A percentile compares a stretch with the other conserved stretches of the same genome.
These are phyloP conservation scores for Alca torda DNA, from an alignment of 2,797 vertebrate species.

Conservation along the genomic window DNA sequence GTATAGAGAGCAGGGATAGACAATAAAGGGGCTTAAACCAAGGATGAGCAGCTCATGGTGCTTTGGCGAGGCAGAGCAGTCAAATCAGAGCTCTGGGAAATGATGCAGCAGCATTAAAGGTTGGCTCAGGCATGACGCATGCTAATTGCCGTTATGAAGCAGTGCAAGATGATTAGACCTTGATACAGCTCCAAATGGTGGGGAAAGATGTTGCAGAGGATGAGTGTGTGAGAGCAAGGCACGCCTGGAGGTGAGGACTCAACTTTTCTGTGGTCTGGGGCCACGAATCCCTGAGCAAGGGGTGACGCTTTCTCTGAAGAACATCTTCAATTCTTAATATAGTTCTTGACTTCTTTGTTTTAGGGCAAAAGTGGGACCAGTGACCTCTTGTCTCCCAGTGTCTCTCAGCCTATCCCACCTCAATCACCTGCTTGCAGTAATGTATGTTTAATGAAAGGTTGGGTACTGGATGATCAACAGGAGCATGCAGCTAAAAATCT, in stretches of 20 bases:
- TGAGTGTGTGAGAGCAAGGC: neutral
- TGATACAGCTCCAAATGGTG: neutral
- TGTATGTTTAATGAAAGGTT: neutral
- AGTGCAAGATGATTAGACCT: neutral
- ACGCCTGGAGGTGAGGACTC: neutral
- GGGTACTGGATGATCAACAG: neutral
- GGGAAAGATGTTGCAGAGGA: neutral
- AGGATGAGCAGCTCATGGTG: neutral
- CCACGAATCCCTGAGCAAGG: neutral
- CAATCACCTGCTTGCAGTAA: neutral
- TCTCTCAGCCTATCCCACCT: neutral
- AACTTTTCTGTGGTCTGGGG: neutral
- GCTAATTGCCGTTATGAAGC: neutral
- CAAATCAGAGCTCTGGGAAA: neutral
- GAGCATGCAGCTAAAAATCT: neutral
- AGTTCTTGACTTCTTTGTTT: neutral
- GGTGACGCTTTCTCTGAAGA: neutral
- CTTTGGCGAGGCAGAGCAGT: neutral
- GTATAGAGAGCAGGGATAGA: neutral
- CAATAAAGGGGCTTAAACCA: neutral
- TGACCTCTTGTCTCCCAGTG: neutral
- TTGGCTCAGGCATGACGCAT: accelerated
- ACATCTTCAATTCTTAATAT: neutral
- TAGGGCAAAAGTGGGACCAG: neutral
- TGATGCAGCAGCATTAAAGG: accelerated